These are phyloP conservation scores for Dissostichus mawsoni DNA, from an alignment of 2,113 vertebrate species.

Conservation along the genomic window DNA sequence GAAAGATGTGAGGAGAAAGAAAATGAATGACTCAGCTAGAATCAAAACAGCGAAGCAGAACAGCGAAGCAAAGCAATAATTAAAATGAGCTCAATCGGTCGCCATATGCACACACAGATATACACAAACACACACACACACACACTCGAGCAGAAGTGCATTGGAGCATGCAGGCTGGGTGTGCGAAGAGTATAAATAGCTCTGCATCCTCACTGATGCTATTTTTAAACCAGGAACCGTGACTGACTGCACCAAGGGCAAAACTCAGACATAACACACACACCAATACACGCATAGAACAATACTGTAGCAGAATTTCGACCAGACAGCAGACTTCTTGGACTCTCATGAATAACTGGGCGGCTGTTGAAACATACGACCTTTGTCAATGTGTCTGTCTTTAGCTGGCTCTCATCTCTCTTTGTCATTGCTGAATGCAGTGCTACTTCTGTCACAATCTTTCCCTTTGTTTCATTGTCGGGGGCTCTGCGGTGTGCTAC, in stretches of 20 bases:
- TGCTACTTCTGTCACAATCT: constrained; percentile 20
- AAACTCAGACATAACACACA: constrained; percentile 38
- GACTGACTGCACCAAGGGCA: constrained; percentile 75
- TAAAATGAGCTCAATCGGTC: constrained; percentile 62
- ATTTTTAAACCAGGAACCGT: constrained; percentile 77
- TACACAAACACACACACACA: constrained; percentile 23
- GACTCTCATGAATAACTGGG: constrained; percentile 50
- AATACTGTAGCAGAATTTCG: constrained; percentile 27
- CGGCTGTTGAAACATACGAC: constrained; percentile 35
- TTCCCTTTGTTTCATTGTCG: constrained; percentile 56
- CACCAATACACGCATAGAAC: constrained; percentile 9
- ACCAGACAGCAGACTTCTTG: constrained; percentile 47
- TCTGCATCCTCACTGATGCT: constrained; percentile 74
- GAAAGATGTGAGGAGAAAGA: constrained; percentile 14
- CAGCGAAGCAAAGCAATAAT: constrained; percentile 62
- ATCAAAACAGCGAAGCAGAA: constrained; percentile 57
- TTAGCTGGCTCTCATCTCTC: constrained; percentile 45
- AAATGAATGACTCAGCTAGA: constrained; percentile 73
- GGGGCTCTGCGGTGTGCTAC: constrained; percentile 16
- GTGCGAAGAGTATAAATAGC: constrained; percentile 81
- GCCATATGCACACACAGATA: constrained; percentile 14
- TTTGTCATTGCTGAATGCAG: constrained; percentile 54
- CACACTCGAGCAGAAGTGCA: constrained; percentile 39
- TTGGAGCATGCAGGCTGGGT: constrained; percentile 61
- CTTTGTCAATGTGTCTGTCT: constrained; percentile 54